Evolutionary conservation across 2,113 vertebrate genomes (phyloP).

Genomic region (Phyllopteryx taeniolatus): DNA sequence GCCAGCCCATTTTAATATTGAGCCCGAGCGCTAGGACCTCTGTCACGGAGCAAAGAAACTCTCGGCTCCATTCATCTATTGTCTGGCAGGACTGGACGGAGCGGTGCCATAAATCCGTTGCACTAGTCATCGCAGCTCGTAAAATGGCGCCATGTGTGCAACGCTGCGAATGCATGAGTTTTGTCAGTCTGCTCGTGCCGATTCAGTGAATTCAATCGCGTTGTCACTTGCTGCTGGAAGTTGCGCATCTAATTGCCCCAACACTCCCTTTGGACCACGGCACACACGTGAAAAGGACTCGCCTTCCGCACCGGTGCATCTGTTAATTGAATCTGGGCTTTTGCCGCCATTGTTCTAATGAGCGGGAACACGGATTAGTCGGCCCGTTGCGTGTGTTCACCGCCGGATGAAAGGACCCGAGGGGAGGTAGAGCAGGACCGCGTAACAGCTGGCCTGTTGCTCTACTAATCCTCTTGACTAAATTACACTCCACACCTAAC

Average conservation of each 20-base stretch:
- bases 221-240: slow-evolving; percentile 22
- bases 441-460: slow-evolving; percentile 73
- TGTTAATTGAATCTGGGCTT: slow-evolving; percentile 64
- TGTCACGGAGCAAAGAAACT: slow-evolving; percentile 66
- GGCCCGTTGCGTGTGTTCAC: slow-evolving; percentile 67
- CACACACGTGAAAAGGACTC: slow-evolving; percentile 51
- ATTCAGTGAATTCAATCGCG: not conserved
- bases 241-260: slow-evolving; percentile 13
- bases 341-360: slow-evolving; percentile 66
- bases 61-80: slow-evolving; percentile 66
- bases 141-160: slow-evolving; percentile 46
- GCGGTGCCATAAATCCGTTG: slow-evolving; percentile 67
- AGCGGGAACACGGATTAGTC: slow-evolving; percentile 72
- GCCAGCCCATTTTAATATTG: slow-evolving; percentile 67
- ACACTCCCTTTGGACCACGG: slow-evolving; percentile 4
- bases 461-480: slow-evolving; percentile 73
- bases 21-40: slow-evolving; percentile 67
- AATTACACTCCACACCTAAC: slow-evolving; percentile 74
- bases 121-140: slow-evolving; percentile 30
- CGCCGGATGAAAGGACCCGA: slow-evolving; percentile 69
- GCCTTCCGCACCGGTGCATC: slow-evolving; percentile 53
- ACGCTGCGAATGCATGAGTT: slow-evolving; percentile 6
- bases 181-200: not conserved
- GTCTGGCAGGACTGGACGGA: slow-evolving; percentile 53
- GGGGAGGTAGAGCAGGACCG: slow-evolving; percentile 55